Evolutionary conservation across 2,888 invertebrate species (phyloP), one percentile per base, ranked within the genome.

Genomic region (Criorhina ranunculi): DNA sequence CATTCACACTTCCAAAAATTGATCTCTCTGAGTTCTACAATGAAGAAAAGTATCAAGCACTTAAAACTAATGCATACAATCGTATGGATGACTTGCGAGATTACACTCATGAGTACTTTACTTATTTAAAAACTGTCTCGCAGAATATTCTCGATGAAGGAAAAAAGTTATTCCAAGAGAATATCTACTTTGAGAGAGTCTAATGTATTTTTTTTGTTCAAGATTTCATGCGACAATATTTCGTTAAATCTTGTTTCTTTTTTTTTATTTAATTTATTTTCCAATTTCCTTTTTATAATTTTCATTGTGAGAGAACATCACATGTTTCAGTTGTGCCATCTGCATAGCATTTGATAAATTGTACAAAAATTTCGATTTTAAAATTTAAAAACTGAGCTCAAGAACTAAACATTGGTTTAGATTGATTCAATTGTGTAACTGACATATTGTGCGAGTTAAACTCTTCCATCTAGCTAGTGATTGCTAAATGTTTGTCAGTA

Each of bases 121-220:
- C 93, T 37, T 94, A 94, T 87, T 87, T 93, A 24, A 91, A 91
- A 64, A 92, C 93, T 0, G 93, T 94, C 0, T 93, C 93, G 0
- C 92, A 92, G 8, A 94, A 94, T 89, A 92, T 94, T 83, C 91
- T 90, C 72, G 92, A 93, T 72, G 93, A 93, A 86, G 89, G 93
- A 87, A 90, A 90, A 87, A 92, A 91, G 88, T 90, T 93, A n/a
- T 90, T 91, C 88, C 88, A 88, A 77, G 69, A 88, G 57, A 88
- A 89, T 73, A 87, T 89, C 77, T 85, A 89, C 83, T 90, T 88
- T 79, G 89, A 90, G 86, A 89, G 90, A 79, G 60, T 89, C 73
- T 91, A 89, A 67, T 1, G 17, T 42, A 17, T 42, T 40, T 31
- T 29, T 12, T 46, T 44, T 5, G 5, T 19, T 53, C 5, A 24